Percentiles rank a stretch among this genome's conserved stretches.
Conservation (phyloP, 2,113 vertebrate genomes). For the Genyomyrus donnyi region DNA sequence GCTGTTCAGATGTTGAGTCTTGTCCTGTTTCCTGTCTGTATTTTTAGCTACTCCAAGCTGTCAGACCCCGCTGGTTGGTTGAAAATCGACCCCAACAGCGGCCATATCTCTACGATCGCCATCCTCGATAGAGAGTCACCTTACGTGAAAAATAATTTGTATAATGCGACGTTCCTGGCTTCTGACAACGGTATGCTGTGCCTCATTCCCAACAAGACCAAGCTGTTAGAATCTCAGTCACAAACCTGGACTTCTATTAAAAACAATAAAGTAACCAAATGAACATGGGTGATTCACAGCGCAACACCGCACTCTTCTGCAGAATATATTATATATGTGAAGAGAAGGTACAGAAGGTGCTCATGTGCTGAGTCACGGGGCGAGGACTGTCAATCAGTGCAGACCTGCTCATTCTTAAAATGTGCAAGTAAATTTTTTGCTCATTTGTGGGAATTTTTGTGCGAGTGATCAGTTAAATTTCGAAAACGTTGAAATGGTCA, state of each 20-base stretch:
- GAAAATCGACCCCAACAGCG: conserved; percentile 81
- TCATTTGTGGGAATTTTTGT: neutral
- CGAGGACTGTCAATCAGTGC: neutral
- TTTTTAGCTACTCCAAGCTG: conserved; percentile 85
- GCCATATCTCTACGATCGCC: conserved; percentile 84
- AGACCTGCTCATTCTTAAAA: neutral
- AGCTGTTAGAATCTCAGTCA: neutral
- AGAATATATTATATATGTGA: neutral
- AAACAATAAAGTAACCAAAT: neutral
- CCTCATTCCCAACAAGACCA: neutral
- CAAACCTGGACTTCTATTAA: neutral
- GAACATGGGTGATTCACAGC: neutral
- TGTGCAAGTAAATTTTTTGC: neutral
- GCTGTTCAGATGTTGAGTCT: neutral
- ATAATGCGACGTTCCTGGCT: conserved; percentile 92
- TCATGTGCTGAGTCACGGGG: neutral
- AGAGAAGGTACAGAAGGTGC: neutral
- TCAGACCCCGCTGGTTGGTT: conserved; percentile 92
- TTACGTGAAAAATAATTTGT: conserved; percentile 87
- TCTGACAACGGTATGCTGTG: conserved; percentile 79
- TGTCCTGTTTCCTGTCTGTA: conserved; percentile 24
- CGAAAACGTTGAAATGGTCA: neutral
- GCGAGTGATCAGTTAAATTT: neutral
- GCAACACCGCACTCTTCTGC: neutral
- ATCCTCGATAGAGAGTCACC: conserved; percentile 88